A percentile compares a stretch with the other conserved stretches of the same genome.
phyloP scores from a whole-genome alignment of 2,113 vertebrate species.

The Antennarius striatus region DNA sequence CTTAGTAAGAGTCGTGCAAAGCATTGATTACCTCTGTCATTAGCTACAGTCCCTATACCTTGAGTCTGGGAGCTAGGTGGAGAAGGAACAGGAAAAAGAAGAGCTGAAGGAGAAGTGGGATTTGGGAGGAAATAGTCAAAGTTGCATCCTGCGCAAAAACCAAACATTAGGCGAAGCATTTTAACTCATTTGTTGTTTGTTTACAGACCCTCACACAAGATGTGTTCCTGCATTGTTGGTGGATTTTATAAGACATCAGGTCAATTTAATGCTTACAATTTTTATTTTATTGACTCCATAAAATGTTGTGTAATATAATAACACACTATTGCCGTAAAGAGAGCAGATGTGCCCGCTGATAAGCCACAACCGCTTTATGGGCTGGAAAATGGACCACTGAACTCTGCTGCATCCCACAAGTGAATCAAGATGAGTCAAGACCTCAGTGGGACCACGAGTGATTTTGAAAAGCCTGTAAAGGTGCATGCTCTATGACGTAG shows the following conservation, averaged over 20 bases:
- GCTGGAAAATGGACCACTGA: conserved; percentile 50
- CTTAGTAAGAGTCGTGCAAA: conserved; percentile 68
- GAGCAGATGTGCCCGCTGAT: conserved; percentile 53
- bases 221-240: not conserved
- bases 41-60: conserved; percentile 61
- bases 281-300: conserved; percentile 53
- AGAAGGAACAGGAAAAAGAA: not conserved
- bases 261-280: conserved; percentile 57
- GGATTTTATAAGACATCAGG: conserved; percentile 48
- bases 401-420: conserved; percentile 13
- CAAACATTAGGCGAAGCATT: too few species aligned
- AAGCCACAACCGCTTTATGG: conserved; percentile 53
- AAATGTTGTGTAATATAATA: conserved; percentile 39
- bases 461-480: too few species aligned
- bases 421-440: conserved; percentile 17
- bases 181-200: conserved; percentile 1
- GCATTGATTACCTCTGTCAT: conserved; percentile 76
- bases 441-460: not conserved
- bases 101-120: not conserved
- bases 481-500: too few species aligned
- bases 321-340: conserved; percentile 57
- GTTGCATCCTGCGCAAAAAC: not conserved
- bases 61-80: conserved; percentile 2
- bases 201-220: conserved; percentile 9
- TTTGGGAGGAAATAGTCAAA: conserved; percentile 1